Base-by-base conservation (phyloP, 2,113 vertebrate species). In the Melospiza melodia region DNA sequence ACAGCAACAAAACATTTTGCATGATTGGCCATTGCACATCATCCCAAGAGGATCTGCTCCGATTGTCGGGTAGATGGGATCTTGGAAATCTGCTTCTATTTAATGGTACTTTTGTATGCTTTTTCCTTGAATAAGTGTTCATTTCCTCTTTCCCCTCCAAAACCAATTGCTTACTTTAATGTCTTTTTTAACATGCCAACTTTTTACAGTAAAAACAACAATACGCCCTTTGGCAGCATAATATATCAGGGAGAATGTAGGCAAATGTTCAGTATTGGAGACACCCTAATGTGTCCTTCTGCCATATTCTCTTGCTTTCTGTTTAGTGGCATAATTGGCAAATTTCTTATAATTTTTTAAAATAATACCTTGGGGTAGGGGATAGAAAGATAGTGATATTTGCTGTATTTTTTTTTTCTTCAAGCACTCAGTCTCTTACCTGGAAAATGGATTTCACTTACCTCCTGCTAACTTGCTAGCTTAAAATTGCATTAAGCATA, bases 1-100 rank as follows among this genome's bases (percentile, higher is more conserved):
- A 99, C 92, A 99, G 98, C 97, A 99, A 99, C 97, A 99, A 99
- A 97, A 99, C 99, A 9, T 99, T 99, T 97, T 99, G 99, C 93
- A 98, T 99, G 99, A 89, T 99, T 91, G 99, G 99, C 73, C 99
- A 99, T 94, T 98, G 97, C 85, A 79, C 91, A 2, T 96, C 98
- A 5, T 94, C 98, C 30, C 98, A 98, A 94, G 99, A 99, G 97
- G 99, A 99, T 23, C 58, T 91, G 54, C 77, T 97, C 83, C 98
- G 94, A n/a, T 96, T 98, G 71, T 86, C 95, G 59, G 98, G 98
- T 67, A 92, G 94, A 95, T 99, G 99, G 98, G 96, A 98, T 94
- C 98, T 99, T 96, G 99, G 99, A 96, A 99, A 98, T 77, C 94
- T 99, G 58, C 98, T 99, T 58, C 98, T 99, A 31, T 99, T 99